Conservation (phyloP, 2,797 vertebrate species). For the Tympanoctomys barrerae region DNA sequence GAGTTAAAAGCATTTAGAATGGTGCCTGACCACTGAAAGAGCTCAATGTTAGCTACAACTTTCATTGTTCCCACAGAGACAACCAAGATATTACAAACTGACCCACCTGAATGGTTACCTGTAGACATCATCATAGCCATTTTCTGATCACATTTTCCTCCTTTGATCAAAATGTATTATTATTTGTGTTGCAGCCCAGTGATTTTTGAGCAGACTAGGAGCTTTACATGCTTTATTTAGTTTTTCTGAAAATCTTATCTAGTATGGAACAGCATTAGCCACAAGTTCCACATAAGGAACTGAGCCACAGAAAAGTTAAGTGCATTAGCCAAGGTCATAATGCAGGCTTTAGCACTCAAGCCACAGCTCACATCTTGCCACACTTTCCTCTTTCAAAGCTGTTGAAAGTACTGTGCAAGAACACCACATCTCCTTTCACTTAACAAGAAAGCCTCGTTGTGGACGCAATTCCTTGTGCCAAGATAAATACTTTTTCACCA, state of each 20-base stretch:
- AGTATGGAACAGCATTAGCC: neutral
- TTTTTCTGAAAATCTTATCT: neutral
- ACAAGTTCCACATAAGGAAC: neutral
- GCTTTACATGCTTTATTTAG: neutral
- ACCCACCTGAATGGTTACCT: neutral
- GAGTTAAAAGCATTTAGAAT: neutral
- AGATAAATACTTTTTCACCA: neutral
- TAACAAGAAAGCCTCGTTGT: neutral
- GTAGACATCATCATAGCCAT: rapidly evolving
- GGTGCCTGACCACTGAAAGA: neutral
- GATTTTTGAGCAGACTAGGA: neutral
- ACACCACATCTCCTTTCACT: neutral
- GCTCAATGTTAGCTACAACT: neutral
- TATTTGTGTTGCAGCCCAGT: neutral
- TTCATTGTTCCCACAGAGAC: neutral
- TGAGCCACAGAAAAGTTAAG: neutral
- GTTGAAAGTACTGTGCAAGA: neutral
- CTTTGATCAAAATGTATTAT: neutral
- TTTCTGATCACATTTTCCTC: neutral
- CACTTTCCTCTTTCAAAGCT: neutral
- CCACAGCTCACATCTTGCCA: neutral
- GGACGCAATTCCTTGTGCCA: neutral
- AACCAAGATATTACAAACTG: neutral
- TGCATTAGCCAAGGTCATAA: neutral
- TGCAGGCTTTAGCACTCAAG: neutral